Evolutionary conservation across 2,113 vertebrate genomes (phyloP), one percentile per base, ranked within the genome.

Genomic region (Ageneiosus marmoratus): DNA sequence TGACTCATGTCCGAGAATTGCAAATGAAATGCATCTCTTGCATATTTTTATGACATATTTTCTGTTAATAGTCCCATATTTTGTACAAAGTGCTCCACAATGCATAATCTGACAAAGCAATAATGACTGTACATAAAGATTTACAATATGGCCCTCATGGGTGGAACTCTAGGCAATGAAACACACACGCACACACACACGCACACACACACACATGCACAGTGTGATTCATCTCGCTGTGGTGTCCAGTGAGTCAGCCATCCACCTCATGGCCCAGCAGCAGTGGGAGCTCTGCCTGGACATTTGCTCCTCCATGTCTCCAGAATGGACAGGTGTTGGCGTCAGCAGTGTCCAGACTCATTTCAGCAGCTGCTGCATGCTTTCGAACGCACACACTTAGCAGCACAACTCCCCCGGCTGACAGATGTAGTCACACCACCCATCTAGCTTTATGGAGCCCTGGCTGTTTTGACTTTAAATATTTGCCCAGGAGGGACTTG

Each of bases 401-500:
- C 46, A 87, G 78, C 67, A 79, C 86, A 62, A 84, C 79, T 84
- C 77, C 85, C 79, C 86, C 84, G 86, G 84, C 89, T 77, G 90
- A 92, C 93, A 95, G 94, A 94, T 93, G 94, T 92, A 94, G 89
- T 90, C 90, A 90, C 87, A 84, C 90, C 90, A 89, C 90, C 89
- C 88, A 83, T 86, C 91, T 83, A 87, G 90, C 91, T 95, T 94
- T 94, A 94, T 94, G 91, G 92, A 87, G 89, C 87, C 87, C 86
- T 44, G 89, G 87, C 90, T 94, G 93, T 95, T 94, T 94, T 92
- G 92, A 94, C 92, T 93, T 94, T 93, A 95, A 95, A 95, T 94
- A 94, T 94, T 94, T 94, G 92, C 91, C 93, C 93, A 94, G 91
- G 89, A 94, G 92, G 92, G 67, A 85, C 85, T 69, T 88, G 81